These are phyloP conservation scores for Aradophagus sp. DNA, from an alignment of 1,140 invertebrate genomes.

Conservation along the genomic window DNA sequence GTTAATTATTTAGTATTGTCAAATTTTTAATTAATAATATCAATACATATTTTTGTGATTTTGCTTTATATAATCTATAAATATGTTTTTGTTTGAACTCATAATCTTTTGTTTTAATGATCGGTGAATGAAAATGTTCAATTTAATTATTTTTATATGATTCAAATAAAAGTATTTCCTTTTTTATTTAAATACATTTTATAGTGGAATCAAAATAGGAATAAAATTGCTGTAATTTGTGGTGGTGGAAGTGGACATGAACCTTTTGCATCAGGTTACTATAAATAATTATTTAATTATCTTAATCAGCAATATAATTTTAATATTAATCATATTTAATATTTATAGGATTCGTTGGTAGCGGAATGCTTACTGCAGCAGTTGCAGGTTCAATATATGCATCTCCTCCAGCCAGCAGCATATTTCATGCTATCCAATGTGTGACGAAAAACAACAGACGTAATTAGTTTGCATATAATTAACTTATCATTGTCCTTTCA, in stretches of 20 bases:
- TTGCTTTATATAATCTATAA: too few species aligned
- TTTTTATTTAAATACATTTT: slow-evolving; percentile 55
- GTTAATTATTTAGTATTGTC: slow-evolving; percentile 8
- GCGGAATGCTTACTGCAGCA: slow-evolving; percentile 84
- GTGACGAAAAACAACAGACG: slow-evolving; percentile 75
- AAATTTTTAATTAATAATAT: too few species aligned
- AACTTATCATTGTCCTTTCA: too few species aligned
- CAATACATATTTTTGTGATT: too few species aligned
- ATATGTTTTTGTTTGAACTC: too few species aligned
- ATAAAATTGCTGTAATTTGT: slow-evolving; percentile 82
- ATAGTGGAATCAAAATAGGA: slow-evolving; percentile 71
- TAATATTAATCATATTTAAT: too few species aligned
- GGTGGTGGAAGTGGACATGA: slow-evolving; percentile 93
- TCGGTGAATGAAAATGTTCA: too few species aligned
- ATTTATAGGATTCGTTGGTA: slow-evolving; percentile 84
- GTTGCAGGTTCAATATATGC: slow-evolving; percentile 87
- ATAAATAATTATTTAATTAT: slow-evolving; percentile 14
- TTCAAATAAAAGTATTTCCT: not conserved
- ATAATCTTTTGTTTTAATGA: too few species aligned
- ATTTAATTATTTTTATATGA: not conserved
- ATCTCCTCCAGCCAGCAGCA: slow-evolving; percentile 82
- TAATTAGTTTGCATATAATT: too few species aligned
- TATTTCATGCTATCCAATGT: slow-evolving; percentile 81
- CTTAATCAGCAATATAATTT: too few species aligned
- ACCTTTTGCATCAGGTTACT: slow-evolving; percentile 82